phyloP scores from a whole-genome alignment of 2,888 invertebrate species.

The Mamestra brassicae region DNA sequence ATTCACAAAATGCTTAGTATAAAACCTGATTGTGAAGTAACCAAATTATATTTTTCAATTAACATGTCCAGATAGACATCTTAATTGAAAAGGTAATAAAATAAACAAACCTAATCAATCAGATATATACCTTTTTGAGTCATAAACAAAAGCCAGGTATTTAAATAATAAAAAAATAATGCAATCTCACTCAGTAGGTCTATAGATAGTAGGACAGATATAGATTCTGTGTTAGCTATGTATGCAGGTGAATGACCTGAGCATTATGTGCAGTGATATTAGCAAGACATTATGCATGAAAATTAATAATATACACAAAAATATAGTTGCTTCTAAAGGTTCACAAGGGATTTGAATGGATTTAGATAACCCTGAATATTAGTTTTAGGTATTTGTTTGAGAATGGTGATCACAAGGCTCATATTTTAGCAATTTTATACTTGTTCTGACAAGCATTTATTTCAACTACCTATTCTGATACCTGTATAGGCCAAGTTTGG shows the following conservation, averaged over 20 bases:
- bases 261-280: slow-evolving; percentile 64
- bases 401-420: not conserved
- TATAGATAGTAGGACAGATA: slow-evolving; percentile 43
- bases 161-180: slow-evolving; percentile 44
- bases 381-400: not conserved
- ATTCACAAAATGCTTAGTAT: not conserved
- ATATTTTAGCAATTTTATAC: not conserved
- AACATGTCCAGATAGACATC: slow-evolving; percentile 28
- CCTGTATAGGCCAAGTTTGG: too few species aligned
- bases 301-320: slow-evolving; percentile 7
- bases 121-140: slow-evolving; percentile 26
- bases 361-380: not conserved
- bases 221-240: slow-evolving; percentile 68
- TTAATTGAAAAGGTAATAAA: slow-evolving; percentile 16
- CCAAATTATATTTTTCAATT: slow-evolving; percentile 23
- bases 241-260: slow-evolving; percentile 74
- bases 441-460: not conserved
- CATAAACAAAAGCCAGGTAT: slow-evolving; percentile 27
- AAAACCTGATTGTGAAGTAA: slow-evolving; percentile 7
- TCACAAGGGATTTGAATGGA: not conserved
- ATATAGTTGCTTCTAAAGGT: not conserved
- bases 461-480: not conserved
- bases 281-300: slow-evolving; percentile 17
- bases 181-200: slow-evolving; percentile 26
- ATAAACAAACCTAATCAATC: slow-evolving; percentile 28